Base-by-base conservation (phyloP, 1,140 invertebrate species). In the Cydia amplana region DNA sequence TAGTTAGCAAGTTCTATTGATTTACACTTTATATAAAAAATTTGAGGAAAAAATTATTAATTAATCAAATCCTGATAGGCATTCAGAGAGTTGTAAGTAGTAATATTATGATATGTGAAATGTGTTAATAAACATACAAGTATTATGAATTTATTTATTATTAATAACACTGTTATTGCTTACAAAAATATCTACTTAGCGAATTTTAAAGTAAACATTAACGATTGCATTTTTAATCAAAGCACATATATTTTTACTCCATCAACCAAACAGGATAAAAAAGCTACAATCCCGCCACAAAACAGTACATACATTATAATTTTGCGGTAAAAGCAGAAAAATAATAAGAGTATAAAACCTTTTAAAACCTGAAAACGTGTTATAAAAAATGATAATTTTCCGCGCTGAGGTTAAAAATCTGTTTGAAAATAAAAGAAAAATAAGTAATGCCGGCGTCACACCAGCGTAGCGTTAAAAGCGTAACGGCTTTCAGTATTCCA, bases 391-490 rank as follows among this genome's bases (percentile, higher is more conserved):
- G 25, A 60, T 60, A 60, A 70, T 28, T 70, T 36, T 18, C n/a
- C 9, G 28, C 28, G 28, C 18, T 36, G 65, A 70, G 65, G 36
- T 36, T 70, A 70, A 60, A 70, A 70, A 70, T 43, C 65, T 70
- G 28, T 36, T 70, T 70, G 65, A 70, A 70, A 72, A 76, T 67
- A 77, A 78, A 74, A 70, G 77, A 74, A 77, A 74, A 77, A 40
- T 9, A 77, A 40, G 32, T 70, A 40, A 70, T 18, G 65, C 65
- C 6, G n/a, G 65, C 32, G 65, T 43, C 65, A 36, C 65, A 70
- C 65, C 36, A 70, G 65, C 65, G 36, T 75, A 73, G 63, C 74
- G 32, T 49, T 55, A 78, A 73, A 55, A 72, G 72, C 49, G 75
- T 49, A 49, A 49, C 46, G 51, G 74, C 76, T 74, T 74, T 76